Percentiles rank a stretch among this genome's conserved stretches.
These are phyloP conservation scores for Rhopalosiphum nymphaeae DNA, from an alignment of 2,888 invertebrate species.

Conservation along the genomic window DNA sequence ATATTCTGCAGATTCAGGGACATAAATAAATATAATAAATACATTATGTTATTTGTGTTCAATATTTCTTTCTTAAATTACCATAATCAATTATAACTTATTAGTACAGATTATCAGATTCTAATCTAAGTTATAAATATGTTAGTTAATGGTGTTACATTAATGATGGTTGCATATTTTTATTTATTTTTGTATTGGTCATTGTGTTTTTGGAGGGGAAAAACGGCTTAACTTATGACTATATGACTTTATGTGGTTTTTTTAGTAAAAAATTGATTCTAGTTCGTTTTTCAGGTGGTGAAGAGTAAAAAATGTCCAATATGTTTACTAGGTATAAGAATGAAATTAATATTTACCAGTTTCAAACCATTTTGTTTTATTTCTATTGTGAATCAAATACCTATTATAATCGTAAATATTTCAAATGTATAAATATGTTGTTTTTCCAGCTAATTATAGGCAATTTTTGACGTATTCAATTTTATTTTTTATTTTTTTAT, in stretches of 20 bases:
- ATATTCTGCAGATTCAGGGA: no score
- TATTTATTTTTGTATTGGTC: background rate
- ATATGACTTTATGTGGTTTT: no score
- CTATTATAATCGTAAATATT: no score
- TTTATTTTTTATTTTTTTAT: no score
- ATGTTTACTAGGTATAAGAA: background rate
- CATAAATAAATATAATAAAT: no score
- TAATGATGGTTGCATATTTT: background rate
- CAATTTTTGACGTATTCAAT: no score
- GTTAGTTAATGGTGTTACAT: background rate
- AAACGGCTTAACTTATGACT: no score
- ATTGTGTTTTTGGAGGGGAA: background rate
- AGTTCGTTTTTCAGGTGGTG: background rate
- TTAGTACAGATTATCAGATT: background rate
- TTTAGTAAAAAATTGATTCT: no score
- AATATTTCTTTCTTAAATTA: background rate
- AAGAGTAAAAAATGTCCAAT: background rate
- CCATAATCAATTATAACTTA: background rate
- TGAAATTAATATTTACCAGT: background rate
- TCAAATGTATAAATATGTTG: no score
- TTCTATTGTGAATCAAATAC: no score
- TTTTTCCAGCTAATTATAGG: no score
- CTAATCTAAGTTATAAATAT: accelerated
- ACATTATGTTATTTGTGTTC: background rate
- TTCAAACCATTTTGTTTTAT: no score